Percentiles rank a stretch among this genome's conserved stretches.
Evolutionary conservation across 1,140 invertebrate species (phyloP).

Genomic region (Scaptomyza graminum): DNA sequence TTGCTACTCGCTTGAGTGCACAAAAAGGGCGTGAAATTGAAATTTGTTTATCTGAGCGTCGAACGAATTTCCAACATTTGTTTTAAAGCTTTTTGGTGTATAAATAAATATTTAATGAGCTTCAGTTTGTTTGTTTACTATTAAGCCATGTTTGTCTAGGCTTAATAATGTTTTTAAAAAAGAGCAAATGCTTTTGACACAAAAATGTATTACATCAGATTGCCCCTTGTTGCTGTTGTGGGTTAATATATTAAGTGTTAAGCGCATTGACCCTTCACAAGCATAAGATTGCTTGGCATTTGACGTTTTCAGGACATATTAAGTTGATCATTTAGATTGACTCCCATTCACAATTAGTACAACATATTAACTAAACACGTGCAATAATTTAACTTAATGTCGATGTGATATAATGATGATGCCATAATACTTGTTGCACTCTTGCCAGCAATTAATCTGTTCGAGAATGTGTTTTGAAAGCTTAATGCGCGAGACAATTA

Average conservation of each 20-base stretch:
- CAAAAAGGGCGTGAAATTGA: conserved; percentile 48
- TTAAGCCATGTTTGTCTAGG: conserved; percentile 28
- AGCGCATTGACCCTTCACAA: conserved; percentile 54
- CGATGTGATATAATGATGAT: conserved; percentile 35
- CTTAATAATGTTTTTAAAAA: conserved; percentile 18
- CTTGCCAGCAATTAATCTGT: conserved; percentile 50
- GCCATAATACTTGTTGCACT: conserved; percentile 55
- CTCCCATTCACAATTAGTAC: conserved; percentile 14
- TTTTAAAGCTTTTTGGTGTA: conserved; percentile 15
- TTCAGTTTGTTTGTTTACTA: conserved; percentile 47
- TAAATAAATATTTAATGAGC: conserved; percentile 50
- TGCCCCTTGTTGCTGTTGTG: not conserved
- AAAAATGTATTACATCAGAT: too few species aligned
- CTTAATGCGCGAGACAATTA: not conserved
- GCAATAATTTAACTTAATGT: conserved; percentile 16
- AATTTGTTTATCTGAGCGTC: conserved; percentile 11
- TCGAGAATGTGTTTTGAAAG: conserved; percentile 22
- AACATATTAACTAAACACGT: not conserved
- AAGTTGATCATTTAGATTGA: conserved; percentile 29
- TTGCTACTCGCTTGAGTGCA: conserved; percentile 33
- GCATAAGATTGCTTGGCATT: conserved; percentile 40
- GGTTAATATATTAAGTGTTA: conserved; percentile 8
- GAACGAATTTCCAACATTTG: conserved; percentile 7
- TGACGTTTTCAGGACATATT: conserved; percentile 45
- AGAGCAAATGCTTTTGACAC: not conserved